These are phyloP conservation scores for Eledone cirrhosa DNA, from an alignment of 2,888 invertebrate species.

Conservation along the genomic window DNA sequence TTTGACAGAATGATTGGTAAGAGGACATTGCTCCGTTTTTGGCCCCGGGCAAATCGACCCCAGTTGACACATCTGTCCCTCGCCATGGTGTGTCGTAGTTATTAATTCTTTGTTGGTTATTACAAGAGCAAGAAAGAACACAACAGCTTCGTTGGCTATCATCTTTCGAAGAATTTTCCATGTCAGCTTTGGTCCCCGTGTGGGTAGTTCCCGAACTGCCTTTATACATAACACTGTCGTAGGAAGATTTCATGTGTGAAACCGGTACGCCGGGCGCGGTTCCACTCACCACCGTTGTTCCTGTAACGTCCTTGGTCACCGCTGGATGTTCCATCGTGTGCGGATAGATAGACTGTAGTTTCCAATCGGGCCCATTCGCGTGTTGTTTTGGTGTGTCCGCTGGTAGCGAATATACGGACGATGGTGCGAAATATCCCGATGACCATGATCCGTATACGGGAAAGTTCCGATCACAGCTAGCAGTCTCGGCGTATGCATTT, in stretches of 20 bases:
- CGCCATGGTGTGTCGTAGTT: slow-evolving; percentile 26
- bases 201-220: slow-evolving; percentile 9
- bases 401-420: slow-evolving; percentile 26
- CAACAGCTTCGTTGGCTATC: slow-evolving; percentile 26
- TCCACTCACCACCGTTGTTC: slow-evolving; percentile 10
- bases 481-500: slow-evolving; percentile 23
- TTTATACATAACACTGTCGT: slow-evolving; percentile 29
- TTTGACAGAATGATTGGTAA: slow-evolving; percentile 25
- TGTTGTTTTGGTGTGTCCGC: slow-evolving; percentile 26
- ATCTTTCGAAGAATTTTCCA: slow-evolving; percentile 21
- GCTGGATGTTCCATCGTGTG: slow-evolving; percentile 19
- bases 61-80: slow-evolving; percentile 1
- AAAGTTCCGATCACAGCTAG: slow-evolving; percentile 26
- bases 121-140: slow-evolving; percentile 28
- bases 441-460: slow-evolving; percentile 27
- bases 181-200: not conserved
- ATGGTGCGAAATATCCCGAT: slow-evolving; percentile 22
- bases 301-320: slow-evolving; percentile 3
- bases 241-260: slow-evolving; percentile 21
- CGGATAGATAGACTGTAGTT: slow-evolving; percentile 25
- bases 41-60: slow-evolving; percentile 16
- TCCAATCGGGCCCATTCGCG: slow-evolving; percentile 20
- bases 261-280: not conserved
- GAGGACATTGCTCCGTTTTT: slow-evolving; percentile 21
- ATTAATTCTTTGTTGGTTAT: slow-evolving; percentile 26